phyloP scores from a whole-genome alignment of 2,888 invertebrate genomes.

The Drosophila atroscutellata region DNA sequence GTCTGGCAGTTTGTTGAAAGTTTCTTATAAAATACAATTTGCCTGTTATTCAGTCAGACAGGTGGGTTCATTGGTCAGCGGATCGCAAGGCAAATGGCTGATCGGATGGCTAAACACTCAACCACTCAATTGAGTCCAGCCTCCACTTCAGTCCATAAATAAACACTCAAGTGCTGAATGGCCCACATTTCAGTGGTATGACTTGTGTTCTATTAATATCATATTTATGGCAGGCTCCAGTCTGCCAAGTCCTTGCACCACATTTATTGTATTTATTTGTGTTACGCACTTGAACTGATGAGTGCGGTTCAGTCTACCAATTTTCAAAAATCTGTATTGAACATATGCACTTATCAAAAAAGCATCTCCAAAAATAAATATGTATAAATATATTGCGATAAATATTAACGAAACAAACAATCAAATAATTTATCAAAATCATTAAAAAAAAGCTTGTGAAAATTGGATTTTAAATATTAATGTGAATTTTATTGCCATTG shows the following conservation, averaged over 20 bases:
- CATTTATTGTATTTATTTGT: slow-evolving; percentile 1
- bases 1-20: not conserved
- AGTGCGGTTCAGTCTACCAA: not conserved
- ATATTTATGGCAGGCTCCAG: not conserved
- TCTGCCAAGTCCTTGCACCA: slow-evolving; percentile 2
- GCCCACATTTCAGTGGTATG: slow-evolving; percentile 7
- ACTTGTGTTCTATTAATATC: slow-evolving; percentile 29
- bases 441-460: not conserved
- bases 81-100: slow-evolving; percentile 4
- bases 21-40: slow-evolving; percentile 13
- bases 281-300: not conserved
- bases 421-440: not conserved
- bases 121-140: slow-evolving; percentile 32
- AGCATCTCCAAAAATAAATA: not conserved
- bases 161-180: slow-evolving; percentile 32
- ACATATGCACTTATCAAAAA: not conserved
- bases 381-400: not conserved
- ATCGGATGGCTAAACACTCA: slow-evolving; percentile 18
- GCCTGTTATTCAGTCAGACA: slow-evolving; percentile 18
- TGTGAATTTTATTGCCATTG: not conserved
- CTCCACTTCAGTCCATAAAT: slow-evolving; percentile 20
- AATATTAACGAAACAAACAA: not conserved
- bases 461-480: slow-evolving; percentile 17
- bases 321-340: not conserved
- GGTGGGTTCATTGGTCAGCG: slow-evolving; percentile 19